Percentiles rank a stretch among this genome's conserved stretches.
Conservation (phyloP, 2,113 vertebrate species). For the Arvicanthis niloticus region DNA sequence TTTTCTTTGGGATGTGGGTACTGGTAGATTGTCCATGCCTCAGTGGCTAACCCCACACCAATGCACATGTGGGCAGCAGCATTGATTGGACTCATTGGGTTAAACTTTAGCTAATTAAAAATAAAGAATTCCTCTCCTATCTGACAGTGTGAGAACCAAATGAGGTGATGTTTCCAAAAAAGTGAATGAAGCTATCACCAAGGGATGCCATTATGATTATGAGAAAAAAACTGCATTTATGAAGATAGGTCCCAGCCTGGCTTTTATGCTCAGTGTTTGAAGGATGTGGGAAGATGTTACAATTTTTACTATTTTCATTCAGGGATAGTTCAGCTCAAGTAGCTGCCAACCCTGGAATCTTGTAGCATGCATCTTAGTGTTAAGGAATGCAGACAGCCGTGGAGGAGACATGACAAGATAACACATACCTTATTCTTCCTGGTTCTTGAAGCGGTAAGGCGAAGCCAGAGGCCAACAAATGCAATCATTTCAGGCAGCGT, state of each 20-base stretch:
- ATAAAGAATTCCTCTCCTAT: background rate
- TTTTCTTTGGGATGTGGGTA: background rate
- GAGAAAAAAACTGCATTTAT: background rate
- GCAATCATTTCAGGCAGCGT: slow-evolving; percentile 27
- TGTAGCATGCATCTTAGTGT: slow-evolving; percentile 38
- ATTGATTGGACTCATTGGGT: background rate
- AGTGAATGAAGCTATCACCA: background rate
- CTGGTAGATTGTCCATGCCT: background rate
- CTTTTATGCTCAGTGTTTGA: slow-evolving; percentile 10
- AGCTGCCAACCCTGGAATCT: slow-evolving; percentile 14
- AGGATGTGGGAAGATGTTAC: background rate
- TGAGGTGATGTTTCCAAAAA: slow-evolving; percentile 46
- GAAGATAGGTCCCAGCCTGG: background rate
- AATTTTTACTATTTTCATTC: slow-evolving; percentile 55
- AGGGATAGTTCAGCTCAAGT: slow-evolving; percentile 43
- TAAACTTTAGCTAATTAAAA: background rate
- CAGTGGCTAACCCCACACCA: background rate
- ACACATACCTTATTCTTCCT: slow-evolving; percentile 49
- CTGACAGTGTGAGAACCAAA: slow-evolving; percentile 40
- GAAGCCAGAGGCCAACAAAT: background rate
- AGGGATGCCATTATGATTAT: background rate
- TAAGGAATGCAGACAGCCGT: slow-evolving; percentile 50
- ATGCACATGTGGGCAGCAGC: background rate
- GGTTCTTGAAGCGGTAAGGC: slow-evolving; percentile 45
- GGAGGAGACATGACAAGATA: slow-evolving; percentile 64